Percentiles rank a stretch among this genome's conserved stretches.
Evolutionary conservation across 2,113 vertebrate species (phyloP).

Genomic region (Chauna torquata): DNA sequence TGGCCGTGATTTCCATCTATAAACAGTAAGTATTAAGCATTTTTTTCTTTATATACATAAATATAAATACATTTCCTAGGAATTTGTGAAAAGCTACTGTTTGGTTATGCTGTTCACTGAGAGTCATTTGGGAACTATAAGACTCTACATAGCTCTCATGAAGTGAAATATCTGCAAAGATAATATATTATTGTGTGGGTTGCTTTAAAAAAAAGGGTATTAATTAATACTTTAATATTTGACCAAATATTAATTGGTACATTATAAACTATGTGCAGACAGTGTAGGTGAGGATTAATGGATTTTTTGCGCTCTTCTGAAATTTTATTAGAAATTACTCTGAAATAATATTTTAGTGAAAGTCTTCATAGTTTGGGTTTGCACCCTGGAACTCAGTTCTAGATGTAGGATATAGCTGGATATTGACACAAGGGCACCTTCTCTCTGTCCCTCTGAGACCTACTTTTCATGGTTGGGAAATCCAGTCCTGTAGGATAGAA

Average conservation of each 20-base stretch:
- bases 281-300: neutral
- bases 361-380: neutral
- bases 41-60: neutral
- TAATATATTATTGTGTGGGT: neutral
- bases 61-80: neutral
- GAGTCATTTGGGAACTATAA: neutral
- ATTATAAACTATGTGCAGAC: neutral
- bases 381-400: neutral
- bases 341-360: neutral
- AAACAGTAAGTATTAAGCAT: neutral
- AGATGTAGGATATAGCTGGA: neutral
- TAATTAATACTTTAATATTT: constrained; percentile 9
- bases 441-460: neutral
- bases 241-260: neutral
- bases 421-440: neutral
- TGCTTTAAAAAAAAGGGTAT: neutral
- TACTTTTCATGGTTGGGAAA: neutral
- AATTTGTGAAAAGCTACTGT: neutral
- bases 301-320: neutral
- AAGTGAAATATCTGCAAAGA: neutral
- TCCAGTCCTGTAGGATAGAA: neutral
- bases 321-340: neutral
- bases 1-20: neutral
- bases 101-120: neutral
- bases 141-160: neutral